Percentiles rank a stretch among this genome's conserved stretches.
Evolutionary conservation across 2,888 invertebrate genomes (phyloP).

Genomic region (Pegoplata infirma): DNA sequence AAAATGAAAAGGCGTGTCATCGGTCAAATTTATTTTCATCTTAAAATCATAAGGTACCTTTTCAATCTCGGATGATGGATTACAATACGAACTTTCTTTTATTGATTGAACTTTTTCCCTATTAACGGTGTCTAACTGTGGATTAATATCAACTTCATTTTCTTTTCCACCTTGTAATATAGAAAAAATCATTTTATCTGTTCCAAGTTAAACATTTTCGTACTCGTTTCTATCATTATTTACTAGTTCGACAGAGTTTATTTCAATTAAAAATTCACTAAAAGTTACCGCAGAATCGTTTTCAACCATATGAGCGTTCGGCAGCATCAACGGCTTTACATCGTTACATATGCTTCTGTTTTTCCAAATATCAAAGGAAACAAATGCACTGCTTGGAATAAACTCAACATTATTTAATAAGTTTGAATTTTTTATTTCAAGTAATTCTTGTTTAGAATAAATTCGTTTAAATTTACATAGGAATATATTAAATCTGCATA

Average conservation of each 20-base stretch:
- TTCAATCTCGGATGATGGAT: not conserved
- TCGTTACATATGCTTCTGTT: not conserved
- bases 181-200: not conserved
- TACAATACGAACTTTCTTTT: conserved; percentile 5
- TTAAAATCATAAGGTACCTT: no score
- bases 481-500: conserved; percentile 1
- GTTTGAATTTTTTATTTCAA: conserved; percentile 5
- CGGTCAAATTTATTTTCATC: no score
- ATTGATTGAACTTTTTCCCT: not conserved
- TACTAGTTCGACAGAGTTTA: conserved; percentile 1
- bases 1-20: no score
- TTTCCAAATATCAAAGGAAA: conserved; percentile 25
- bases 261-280: not conserved
- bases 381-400: conserved; percentile 16
- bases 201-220: not conserved
- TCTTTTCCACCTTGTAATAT: not conserved
- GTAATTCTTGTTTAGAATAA: not conserved
- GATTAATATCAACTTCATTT: not conserved
- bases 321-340: not conserved
- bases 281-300: not conserved
- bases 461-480: no score
- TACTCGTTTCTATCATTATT: not conserved
- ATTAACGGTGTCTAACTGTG: not conserved
- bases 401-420: not conserved
- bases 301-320: not conserved